Percentiles rank a stretch among this genome's conserved stretches.
These are phyloP conservation scores for Sipha maydis DNA, from an alignment of 2,888 invertebrate species.

Conservation along the genomic window DNA sequence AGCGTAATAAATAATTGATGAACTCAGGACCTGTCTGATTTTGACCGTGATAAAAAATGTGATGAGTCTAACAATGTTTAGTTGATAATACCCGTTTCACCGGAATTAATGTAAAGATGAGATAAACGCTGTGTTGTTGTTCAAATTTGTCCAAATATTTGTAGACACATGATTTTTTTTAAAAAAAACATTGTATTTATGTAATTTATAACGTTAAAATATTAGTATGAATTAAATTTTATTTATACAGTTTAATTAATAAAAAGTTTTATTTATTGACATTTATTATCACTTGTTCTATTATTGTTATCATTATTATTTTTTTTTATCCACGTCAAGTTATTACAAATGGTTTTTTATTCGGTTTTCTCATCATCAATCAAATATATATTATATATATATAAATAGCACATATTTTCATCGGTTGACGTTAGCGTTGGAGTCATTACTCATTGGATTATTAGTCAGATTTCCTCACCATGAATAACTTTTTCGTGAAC, in stretches of 20 bases:
- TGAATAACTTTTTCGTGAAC: background rate
- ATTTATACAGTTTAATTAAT: background rate
- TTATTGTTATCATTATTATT: constrained; percentile 1
- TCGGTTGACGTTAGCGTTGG: background rate
- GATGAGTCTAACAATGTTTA: no score
- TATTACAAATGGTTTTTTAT: constrained; percentile 40
- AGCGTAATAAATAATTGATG: no score
- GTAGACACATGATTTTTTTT: no score
- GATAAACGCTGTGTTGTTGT: no score
- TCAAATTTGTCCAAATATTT: no score
- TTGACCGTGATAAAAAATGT: no score
- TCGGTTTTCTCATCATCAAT: constrained; percentile 20
- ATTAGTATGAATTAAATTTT: no score
- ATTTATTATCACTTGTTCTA: constrained; percentile 7
- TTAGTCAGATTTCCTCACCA: constrained; percentile 19
- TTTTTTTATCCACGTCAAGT: constrained; percentile 9
- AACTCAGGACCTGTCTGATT: no score
- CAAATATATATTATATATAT: background rate
- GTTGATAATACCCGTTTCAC: no score
- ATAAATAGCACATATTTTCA: constrained; percentile 2
- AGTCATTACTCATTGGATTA: constrained; percentile 48
- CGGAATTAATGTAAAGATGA: no score
- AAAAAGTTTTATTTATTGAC: background rate
- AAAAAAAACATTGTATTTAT: no score
- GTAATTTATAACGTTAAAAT: no score